phyloP scores from a whole-genome alignment of 2,797 vertebrate species.

The Leontopithecus rosalia region DNA sequence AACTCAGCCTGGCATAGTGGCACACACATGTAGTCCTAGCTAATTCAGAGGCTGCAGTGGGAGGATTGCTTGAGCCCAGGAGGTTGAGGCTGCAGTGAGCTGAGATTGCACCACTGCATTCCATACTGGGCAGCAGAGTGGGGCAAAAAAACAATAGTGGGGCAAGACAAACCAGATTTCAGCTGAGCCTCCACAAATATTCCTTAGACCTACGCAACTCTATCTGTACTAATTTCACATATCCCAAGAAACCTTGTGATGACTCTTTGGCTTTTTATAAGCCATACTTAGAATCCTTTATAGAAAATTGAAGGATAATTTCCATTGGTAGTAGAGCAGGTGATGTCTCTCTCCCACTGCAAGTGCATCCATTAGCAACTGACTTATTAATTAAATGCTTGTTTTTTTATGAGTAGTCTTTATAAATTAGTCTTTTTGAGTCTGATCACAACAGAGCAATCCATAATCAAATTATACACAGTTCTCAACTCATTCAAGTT shows the following conservation, averaged over 20 bases:
- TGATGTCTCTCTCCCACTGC: background rate
- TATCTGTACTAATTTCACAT: background rate
- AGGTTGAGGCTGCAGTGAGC: background rate
- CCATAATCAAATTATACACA: background rate
- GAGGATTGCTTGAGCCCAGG: background rate
- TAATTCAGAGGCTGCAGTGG: background rate
- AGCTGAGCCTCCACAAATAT: background rate
- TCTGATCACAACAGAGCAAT: background rate
- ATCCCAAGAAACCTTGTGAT: background rate
- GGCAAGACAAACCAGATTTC: background rate
- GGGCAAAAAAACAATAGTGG: background rate
- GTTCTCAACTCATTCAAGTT: background rate
- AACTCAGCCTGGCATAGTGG: background rate
- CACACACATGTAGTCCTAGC: background rate
- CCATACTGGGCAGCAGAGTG: background rate
- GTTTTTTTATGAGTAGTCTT: background rate
- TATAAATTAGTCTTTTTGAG: background rate
- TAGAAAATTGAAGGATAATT: background rate
- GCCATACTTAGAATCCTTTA: background rate
- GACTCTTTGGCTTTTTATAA: background rate
- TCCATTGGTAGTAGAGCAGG: background rate
- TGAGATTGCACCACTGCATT: background rate
- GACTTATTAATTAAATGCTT: background rate
- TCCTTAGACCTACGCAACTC: background rate
- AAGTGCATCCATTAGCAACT: background rate